These are phyloP conservation scores for Drosophila tristis DNA, from an alignment of 1,140 invertebrate species.

Conservation along the genomic window DNA sequence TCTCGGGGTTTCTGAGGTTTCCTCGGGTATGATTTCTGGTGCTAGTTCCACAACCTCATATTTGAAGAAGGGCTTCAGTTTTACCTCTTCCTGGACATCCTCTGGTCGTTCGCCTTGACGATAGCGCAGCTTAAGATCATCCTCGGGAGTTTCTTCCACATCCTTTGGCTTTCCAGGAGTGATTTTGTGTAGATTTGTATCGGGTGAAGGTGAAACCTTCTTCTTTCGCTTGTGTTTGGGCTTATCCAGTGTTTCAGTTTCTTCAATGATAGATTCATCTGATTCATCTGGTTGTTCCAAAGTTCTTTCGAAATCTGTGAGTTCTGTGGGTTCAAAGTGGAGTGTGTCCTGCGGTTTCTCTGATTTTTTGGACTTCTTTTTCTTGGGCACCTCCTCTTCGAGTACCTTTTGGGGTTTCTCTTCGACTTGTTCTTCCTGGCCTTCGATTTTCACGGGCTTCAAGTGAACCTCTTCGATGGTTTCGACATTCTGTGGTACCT, in stretches of 20 bases:
- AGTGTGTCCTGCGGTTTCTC: conserved; percentile 33
- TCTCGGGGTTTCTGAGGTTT: conserved; percentile 14
- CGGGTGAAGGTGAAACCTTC: conserved; percentile 24
- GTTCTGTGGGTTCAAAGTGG: conserved; percentile 39
- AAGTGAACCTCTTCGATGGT: conserved; percentile 85
- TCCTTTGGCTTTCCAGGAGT: conserved; percentile 40
- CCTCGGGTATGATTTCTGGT: conserved; percentile 29
- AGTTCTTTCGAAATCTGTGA: conserved; percentile 11
- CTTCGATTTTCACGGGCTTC: conserved; percentile 78
- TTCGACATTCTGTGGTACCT: conserved; percentile 59
- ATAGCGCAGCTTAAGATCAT: conserved; percentile 36
- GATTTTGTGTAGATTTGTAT: conserved; percentile 40
- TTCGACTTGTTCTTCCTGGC: conserved; percentile 67
- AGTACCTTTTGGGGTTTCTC: conserved; percentile 66
- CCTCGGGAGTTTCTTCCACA: conserved; percentile 11
- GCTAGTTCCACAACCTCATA: conserved; percentile 60
- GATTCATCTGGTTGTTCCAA: conserved; percentile 28
- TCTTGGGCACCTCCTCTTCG: conserved; percentile 51
- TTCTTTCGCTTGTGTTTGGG: conserved; percentile 51
- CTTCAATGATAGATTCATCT: conserved; percentile 31
- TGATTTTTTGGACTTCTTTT: conserved; percentile 52
- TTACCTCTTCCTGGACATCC: conserved; percentile 22
- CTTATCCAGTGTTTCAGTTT: conserved; percentile 26
- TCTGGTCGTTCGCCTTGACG: conserved; percentile 18
- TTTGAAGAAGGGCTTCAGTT: conserved; percentile 47